Evolutionary conservation across 30 jellyfish, hydroid and myxozoan species (phyloP).

Genomic region (Rhopilema esculentum): DNA sequence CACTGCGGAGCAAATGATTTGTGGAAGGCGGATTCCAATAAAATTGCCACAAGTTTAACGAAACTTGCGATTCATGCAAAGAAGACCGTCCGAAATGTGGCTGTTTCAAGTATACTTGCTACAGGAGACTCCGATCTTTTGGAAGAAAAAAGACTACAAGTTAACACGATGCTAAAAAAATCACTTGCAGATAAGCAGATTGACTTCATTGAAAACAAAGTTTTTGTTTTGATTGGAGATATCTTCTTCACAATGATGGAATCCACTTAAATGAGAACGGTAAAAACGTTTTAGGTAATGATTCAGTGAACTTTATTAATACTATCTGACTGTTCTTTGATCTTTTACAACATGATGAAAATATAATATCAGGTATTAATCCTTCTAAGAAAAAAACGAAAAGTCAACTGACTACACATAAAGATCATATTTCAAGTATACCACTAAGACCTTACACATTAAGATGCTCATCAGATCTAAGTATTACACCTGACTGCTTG

Average conservation of each 20-base stretch:
- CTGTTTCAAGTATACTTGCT: no score
- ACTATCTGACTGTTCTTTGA: no score
- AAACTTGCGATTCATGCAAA: no score
- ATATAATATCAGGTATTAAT: background rate
- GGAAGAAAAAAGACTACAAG: conserved; percentile 21
- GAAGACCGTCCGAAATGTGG: no score
- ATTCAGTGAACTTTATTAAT: background rate
- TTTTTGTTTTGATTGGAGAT: background rate
- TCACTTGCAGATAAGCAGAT: conserved; percentile 2
- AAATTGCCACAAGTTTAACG: conserved; percentile 20
- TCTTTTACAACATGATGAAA: background rate
- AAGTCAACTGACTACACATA: background rate
- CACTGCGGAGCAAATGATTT: conserved; percentile 29
- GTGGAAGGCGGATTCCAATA: conserved; percentile 16
- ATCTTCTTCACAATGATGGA: conserved; percentile 15
- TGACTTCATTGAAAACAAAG: conserved; percentile 12
- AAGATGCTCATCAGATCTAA: background rate
- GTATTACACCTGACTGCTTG: no score
- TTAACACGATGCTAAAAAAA: conserved; percentile 3
- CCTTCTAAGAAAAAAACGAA: conserved; percentile 2
- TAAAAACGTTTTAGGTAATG: background rate
- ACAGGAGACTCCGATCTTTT: conserved; percentile 28
- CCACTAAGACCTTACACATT: background rate
- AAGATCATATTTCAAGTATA: background rate
- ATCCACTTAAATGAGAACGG: conserved; percentile 18